Evolutionary conservation across 2,888 invertebrate genomes (phyloP).

Genomic region (Thecocarcelia acutangulata): DNA sequence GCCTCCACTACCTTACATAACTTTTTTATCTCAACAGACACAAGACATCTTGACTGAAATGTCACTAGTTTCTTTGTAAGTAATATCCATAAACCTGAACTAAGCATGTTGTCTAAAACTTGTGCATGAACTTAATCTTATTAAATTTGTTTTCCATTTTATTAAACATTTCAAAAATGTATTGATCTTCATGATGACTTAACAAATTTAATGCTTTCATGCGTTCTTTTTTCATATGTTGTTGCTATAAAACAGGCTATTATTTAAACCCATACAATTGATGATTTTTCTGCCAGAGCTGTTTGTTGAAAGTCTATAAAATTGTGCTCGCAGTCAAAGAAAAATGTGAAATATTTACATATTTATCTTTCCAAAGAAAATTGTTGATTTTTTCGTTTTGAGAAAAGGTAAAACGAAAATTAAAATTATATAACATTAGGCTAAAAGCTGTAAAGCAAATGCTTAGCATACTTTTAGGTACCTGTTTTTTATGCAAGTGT

Average conservation of each 20-base stretch:
- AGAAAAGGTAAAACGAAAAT: background rate
- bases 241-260: background rate
- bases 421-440: constrained; percentile 30
- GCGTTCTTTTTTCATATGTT: background rate
- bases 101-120: background rate
- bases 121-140: constrained; percentile 17
- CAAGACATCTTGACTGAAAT: too few relatives aligned
- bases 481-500: background rate
- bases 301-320: constrained; percentile 25
- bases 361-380: constrained; percentile 24
- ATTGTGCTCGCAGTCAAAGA: background rate
- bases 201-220: constrained; percentile 35
- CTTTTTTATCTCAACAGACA: too few relatives aligned
- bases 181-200: constrained; percentile 38
- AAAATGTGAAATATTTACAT: constrained; percentile 3
- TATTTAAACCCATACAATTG: constrained; percentile 30
- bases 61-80: background rate
- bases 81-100: background rate
- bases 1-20: too few relatives aligned
- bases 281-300: background rate
- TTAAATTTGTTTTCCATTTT: constrained; percentile 17
- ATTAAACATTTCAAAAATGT: background rate
- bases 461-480: constrained; percentile 36
- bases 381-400: constrained; percentile 1
- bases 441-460: constrained; percentile 11